phyloP scores from a whole-genome alignment of 1,140 invertebrate genomes.

The Fopius arisanus region DNA sequence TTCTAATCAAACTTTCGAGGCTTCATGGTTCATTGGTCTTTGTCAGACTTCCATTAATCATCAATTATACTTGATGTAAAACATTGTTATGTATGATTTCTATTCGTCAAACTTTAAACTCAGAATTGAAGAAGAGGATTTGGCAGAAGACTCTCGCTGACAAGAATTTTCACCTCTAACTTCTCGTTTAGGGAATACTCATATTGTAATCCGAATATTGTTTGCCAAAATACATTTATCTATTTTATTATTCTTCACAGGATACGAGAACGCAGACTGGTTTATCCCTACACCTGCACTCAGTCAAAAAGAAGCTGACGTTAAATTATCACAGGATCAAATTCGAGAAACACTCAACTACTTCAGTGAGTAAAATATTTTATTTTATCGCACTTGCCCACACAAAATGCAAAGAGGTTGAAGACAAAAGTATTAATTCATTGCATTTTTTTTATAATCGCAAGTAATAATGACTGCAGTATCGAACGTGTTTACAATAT shows the following conservation, averaged over 20 bases:
- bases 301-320: slow-evolving; percentile 75
- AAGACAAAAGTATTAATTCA: background rate
- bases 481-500: too few species aligned
- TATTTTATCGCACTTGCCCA: background rate
- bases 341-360: slow-evolving; percentile 96
- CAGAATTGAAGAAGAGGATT: too few species aligned
- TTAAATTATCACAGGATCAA: slow-evolving; percentile 90
- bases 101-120: background rate
- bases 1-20: background rate
- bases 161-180: too few species aligned
- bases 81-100: background rate
- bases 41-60: slow-evolving; percentile 2
- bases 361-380: slow-evolving; percentile 83
- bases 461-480: background rate
- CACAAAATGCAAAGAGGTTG: background rate
- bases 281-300: slow-evolving; percentile 87
- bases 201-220: background rate
- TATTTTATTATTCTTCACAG: slow-evolving; percentile 67
- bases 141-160: too few species aligned
- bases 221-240: slow-evolving; percentile 7
- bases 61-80: background rate
- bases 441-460: background rate
- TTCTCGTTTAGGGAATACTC: too few species aligned
- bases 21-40: background rate
- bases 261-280: slow-evolving; percentile 95